These are phyloP conservation scores for Acleris holmiana DNA, from an alignment of 2,888 invertebrate genomes.

Conservation along the genomic window DNA sequence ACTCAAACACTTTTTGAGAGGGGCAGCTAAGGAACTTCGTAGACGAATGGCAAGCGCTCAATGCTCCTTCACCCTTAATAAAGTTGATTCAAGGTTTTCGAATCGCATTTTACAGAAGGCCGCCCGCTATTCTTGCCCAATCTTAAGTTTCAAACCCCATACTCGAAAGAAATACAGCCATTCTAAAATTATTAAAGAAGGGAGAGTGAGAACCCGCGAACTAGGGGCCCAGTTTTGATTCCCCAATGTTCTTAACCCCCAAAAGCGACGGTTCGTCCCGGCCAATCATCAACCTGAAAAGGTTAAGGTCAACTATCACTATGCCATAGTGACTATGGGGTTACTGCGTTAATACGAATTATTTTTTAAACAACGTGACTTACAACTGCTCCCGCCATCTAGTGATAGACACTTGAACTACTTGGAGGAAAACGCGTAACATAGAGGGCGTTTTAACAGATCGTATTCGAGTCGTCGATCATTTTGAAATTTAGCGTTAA, in stretches of 20 bases:
- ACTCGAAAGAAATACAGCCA: conserved; percentile 5
- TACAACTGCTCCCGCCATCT: too few species aligned
- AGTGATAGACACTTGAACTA: too few species aligned
- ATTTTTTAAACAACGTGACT: too few species aligned
- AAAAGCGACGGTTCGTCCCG: conserved; percentile 14
- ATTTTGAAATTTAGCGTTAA: too few species aligned
- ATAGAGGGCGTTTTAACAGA: too few species aligned
- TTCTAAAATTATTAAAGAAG: neutral
- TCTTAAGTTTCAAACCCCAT: neutral
- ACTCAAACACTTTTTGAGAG: conserved; percentile 10
- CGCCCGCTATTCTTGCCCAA: neutral
- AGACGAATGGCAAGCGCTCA: neutral
- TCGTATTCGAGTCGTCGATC: too few species aligned
- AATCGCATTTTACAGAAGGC: conserved; percentile 12
- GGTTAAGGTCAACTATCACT: too few species aligned
- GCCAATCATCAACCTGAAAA: conserved; percentile 15
- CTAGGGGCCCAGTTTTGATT: conserved; percentile 6
- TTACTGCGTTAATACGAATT: too few species aligned
- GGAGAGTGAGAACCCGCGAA: conserved; percentile 1
- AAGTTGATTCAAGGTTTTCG: conserved; percentile 18
- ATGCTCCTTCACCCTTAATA: conserved; percentile 6
- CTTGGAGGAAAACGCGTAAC: too few species aligned
- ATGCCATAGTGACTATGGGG: too few species aligned
- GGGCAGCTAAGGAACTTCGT: conserved; percentile 14
- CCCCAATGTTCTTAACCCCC: conserved; percentile 7